phyloP scores from a whole-genome alignment of 2,797 vertebrate genomes.

The Helicolenus hilgendorfi region DNA sequence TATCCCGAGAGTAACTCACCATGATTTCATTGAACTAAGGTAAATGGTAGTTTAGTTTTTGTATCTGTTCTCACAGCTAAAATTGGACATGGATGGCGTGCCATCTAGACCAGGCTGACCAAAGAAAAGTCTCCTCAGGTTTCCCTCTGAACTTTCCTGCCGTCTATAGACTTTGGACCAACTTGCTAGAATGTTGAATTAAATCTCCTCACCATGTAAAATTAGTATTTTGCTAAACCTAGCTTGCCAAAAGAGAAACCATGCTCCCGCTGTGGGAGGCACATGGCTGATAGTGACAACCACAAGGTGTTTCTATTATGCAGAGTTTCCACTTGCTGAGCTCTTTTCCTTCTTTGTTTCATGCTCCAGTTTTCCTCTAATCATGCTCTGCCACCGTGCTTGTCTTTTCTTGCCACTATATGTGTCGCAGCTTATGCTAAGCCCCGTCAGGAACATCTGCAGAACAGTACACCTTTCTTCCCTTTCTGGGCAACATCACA shows the following conservation, averaged over 20 bases:
- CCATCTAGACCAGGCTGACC: neutral
- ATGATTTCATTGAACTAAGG: neutral
- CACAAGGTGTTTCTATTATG: neutral
- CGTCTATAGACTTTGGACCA: neutral
- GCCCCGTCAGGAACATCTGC: slow-evolving; percentile 8
- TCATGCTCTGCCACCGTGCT: neutral
- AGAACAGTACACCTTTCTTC: neutral
- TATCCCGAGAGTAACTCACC: neutral
- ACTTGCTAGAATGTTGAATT: neutral
- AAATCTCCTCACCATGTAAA: neutral
- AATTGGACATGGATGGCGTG: neutral
- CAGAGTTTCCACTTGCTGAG: neutral
- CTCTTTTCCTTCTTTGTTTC: neutral
- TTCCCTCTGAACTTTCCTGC: slow-evolving; percentile 19
- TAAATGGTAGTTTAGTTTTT: neutral
- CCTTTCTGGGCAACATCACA: neutral
- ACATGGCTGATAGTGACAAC: neutral
- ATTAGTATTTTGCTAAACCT: neutral
- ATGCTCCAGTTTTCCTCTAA: neutral
- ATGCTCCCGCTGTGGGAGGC: neutral
- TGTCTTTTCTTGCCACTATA: neutral
- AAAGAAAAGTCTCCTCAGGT: slow-evolving; percentile 6
- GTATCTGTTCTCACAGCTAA: neutral
- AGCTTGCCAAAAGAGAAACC: neutral
- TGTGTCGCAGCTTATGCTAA: neutral